These are phyloP conservation scores for Rhingia campestris DNA, from an alignment of 2,888 invertebrate species.

Conservation along the genomic window DNA sequence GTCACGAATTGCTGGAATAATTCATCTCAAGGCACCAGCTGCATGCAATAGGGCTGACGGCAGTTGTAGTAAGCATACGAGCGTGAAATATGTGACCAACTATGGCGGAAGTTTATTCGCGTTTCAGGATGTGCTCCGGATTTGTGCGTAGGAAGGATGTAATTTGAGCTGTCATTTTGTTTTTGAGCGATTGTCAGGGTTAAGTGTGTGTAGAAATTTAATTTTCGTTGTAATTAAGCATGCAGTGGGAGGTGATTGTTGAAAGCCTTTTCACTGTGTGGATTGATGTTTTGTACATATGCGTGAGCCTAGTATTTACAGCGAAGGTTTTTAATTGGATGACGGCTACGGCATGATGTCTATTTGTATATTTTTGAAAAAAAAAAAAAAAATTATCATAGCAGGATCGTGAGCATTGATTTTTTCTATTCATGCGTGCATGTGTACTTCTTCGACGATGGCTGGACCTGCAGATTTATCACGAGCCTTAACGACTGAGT, in stretches of 20 bases:
- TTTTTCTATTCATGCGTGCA: no score
- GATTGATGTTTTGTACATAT: not conserved
- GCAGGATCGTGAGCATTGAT: no score
- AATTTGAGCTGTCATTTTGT: conserved; percentile 51
- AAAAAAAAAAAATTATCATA: no score
- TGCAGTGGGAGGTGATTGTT: conserved; percentile 1
- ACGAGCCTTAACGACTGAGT: no score
- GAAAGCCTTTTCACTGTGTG: not conserved
- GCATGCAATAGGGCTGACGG: conserved; percentile 30
- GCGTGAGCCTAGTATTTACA: no score
- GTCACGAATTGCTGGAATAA: conserved; percentile 47
- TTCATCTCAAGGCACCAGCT: conserved; percentile 45
- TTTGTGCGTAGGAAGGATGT: conserved; percentile 45
- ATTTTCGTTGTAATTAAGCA: conserved; percentile 28
- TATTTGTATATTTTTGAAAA: no score
- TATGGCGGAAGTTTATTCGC: conserved; percentile 19
- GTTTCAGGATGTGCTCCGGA: conserved; percentile 20
- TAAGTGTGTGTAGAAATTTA: conserved; percentile 12
- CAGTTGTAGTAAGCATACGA: not conserved
- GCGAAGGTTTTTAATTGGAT: no score
- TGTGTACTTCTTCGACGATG: no score
- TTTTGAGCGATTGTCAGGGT: conserved; percentile 30
- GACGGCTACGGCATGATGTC: no score
- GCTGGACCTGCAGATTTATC: no score
- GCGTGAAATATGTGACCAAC: conserved; percentile 40